Conservation (phyloP, 2,113 vertebrate species). For the Carollia perspicillata region DNA sequence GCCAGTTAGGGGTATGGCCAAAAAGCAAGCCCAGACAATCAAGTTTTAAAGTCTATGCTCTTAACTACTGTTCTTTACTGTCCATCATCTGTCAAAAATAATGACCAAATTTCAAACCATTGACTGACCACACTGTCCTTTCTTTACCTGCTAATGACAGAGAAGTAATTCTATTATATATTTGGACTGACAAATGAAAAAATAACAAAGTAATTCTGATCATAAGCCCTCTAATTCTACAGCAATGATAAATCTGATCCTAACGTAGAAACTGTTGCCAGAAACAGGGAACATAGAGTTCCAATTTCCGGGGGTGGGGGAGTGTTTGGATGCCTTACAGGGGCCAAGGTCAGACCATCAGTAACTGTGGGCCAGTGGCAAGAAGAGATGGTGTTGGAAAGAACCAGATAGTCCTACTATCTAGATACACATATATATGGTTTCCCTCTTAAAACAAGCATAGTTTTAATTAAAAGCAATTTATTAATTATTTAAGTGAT, state of each 20-base stretch:
- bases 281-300: neutral
- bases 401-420: neutral
- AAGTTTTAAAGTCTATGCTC: neutral
- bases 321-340: neutral
- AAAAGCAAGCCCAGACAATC: neutral
- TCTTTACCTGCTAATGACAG: neutral
- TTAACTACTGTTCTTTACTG: neutral
- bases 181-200: neutral
- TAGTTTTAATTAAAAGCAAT: conserved; percentile 3
- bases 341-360: neutral
- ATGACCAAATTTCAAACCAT: neutral
- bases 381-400: neutral
- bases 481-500: neutral
- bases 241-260: conserved; percentile 35
- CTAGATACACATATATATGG: neutral
- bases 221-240: neutral
- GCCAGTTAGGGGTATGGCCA: neutral
- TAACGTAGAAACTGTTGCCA: neutral
- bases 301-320: neutral
- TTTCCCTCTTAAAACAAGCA: neutral
- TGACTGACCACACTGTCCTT: neutral
- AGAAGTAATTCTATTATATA: neutral
- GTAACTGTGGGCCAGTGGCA: neutral
- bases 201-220: neutral
- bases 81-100: neutral